Conservation (phyloP, 92 coral and sea anemone species). For the Diadumene lineata region DNA sequence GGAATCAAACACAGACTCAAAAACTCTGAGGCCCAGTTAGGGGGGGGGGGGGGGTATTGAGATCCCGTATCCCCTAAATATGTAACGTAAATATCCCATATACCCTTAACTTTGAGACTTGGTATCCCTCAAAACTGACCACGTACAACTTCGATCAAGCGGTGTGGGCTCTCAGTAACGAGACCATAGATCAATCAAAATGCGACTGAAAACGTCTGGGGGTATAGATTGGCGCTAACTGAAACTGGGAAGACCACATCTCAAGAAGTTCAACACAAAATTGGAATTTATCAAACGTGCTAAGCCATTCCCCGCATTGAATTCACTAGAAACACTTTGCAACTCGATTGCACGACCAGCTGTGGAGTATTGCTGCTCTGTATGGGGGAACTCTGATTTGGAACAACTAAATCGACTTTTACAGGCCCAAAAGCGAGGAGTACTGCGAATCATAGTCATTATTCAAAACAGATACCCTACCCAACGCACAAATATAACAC, state of each 20-base stretch:
- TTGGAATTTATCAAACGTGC: constrained; percentile 18
- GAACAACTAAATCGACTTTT: constrained; percentile 22
- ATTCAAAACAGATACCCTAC: constrained; percentile 5
- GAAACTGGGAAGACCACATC: constrained; percentile 27
- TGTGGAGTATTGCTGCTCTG: constrained; percentile 48
- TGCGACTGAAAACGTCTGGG: constrained; percentile 22
- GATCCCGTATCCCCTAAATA: no score
- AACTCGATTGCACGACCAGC: constrained; percentile 33
- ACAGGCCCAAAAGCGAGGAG: constrained; percentile 32
- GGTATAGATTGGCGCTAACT: constrained; percentile 13
- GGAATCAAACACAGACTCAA: constrained; percentile 9
- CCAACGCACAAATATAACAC: neutral
- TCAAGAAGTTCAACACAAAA: constrained; percentile 38
- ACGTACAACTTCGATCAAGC: no score
- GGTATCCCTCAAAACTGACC: no score
- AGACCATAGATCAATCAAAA: neutral
- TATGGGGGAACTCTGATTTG: constrained; percentile 38
- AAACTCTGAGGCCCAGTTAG: neutral
- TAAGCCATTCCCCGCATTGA: constrained; percentile 7
- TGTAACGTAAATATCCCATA: no score
- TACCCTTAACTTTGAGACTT: no score
- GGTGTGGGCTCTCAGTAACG: no score
- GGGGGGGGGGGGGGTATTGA: no score
- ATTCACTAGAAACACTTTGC: constrained; percentile 5
- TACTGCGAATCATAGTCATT: constrained; percentile 26